Base-by-base conservation (phyloP, 2,113 vertebrate genomes). In the Ranitomeya variabilis region DNA sequence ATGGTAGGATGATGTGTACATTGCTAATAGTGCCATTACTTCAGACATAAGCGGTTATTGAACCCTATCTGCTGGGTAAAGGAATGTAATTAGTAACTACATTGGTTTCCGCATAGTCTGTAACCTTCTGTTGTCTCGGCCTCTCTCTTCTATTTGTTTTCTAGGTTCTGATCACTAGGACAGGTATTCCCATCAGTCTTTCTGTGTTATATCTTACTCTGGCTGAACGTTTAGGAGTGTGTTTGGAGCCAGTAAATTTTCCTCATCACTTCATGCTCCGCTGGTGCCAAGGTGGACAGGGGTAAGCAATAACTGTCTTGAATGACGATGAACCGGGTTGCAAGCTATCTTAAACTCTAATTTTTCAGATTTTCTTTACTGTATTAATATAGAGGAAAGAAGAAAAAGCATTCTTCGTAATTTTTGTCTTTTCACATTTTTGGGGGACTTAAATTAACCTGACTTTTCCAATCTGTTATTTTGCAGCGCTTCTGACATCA, bases 101-200 rank as follows among this genome's bases (percentile, higher is more conserved):
- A 71, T 26, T 0, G 3, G 69, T 0, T 31, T 31, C 14, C 18
- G 11, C 8, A 8, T 14, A 31, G 67, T 31, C 3, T 37, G 19
- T 37, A 18, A 14, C 14, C 57, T 59, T 59, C 14, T 59, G 78
- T 57, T 59, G 23, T 59, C 16, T 59, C 23, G 18, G 37, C 37
- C 37, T 45, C 37, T 45, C 37, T 45, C 3, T 45, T 45, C 37
- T 45, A 45, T 45, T 91, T 59, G 16, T 81, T 73, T 69, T 16
- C 0, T 78, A 99, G 98, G 98, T 99, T 93, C 94, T 99, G 91
- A 95, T 96, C 86, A 96, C 96, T 23, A 95, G 90, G 90, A 99
- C 97, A 0, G 98, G 98, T 26, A 99, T 99, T 91, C 98, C 98
- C 37, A 99, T 99, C 92, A 99, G 97, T 90, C 96, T 99, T 93